phyloP scores from a whole-genome alignment of 1,140 invertebrate species.

The Heliconius eleuchia region DNA sequence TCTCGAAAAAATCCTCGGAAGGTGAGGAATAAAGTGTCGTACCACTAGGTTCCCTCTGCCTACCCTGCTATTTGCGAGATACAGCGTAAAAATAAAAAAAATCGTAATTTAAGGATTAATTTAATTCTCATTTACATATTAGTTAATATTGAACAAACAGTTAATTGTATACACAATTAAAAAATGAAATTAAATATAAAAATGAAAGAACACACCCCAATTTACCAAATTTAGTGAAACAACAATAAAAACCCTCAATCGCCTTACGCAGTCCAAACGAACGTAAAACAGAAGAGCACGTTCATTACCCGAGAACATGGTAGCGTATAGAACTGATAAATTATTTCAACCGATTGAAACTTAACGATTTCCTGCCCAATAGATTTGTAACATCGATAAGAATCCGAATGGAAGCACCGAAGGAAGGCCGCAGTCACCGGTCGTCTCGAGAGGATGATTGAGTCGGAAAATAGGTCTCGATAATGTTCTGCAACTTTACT shows the following conservation, averaged over 20 bases:
- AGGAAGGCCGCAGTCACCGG: constrained; percentile 49
- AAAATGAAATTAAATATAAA: background rate
- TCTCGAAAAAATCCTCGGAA: no score
- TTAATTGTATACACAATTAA: no score
- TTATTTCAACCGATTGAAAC: constrained; percentile 41
- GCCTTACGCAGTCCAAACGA: constrained; percentile 7
- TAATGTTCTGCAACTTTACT: constrained; percentile 40
- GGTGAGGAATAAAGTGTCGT: no score
- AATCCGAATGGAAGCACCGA: constrained; percentile 39
- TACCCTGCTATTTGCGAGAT: no score
- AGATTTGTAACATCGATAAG: constrained; percentile 47
- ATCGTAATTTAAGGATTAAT: no score
- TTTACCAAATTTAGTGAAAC: background rate
- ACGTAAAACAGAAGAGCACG: constrained; percentile 6
- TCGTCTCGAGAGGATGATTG: constrained; percentile 76
- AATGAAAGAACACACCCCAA: background rate
- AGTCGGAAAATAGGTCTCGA: constrained; percentile 61
- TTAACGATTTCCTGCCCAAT: constrained; percentile 38
- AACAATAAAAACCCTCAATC: background rate
- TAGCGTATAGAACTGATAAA: constrained; percentile 37
- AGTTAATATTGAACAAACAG: no score
- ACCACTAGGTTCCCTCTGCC: no score
- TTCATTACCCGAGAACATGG: constrained; percentile 24
- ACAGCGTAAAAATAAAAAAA: no score
- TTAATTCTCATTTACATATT: no score